Base-by-base conservation (phyloP, 1,140 invertebrate species). In the Hormaphis cornu region DNA sequence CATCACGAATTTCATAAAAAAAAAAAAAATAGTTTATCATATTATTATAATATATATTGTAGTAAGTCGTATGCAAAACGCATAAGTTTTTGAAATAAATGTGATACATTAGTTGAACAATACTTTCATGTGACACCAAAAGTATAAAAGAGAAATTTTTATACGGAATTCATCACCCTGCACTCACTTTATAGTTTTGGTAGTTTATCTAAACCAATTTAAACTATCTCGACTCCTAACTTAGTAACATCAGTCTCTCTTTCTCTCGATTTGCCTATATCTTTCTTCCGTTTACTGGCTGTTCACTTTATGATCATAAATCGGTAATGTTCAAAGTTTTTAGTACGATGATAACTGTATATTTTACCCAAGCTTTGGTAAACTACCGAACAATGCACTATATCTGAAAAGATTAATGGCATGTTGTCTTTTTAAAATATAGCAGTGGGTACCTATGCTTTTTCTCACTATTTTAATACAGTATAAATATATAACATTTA, bases 271-370 rank as follows among this genome's bases (percentile, higher is more conserved):
- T 37, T 69, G 3, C 22, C 5, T 46, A 7, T 4, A n/a, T 33
- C 44, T 35, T n/a, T 53, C 26, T 35, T 18, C 50, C 18, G 12
- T 14, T 69, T 40, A 24, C 30, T 52, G 28, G 16, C 12, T 50
- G 28, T 33, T 69, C 61, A 40, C 35, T 56, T 18, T 28, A 61
- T 61, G 42, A 35, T 44, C 58, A 61, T 61, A 61, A 44, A 61
- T 61, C 46, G 61, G 50, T 66, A 66, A 66, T 66, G 61, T 48
- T 48, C 18, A 66, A 66, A 66, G 44, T 66, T 66, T 66, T 33
- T 48, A 30, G 54, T 58, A 40, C 20, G 22, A 20, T 24, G 35
- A 58, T 40, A 46, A 37, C 35, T 24, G 58, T 63, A 63, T n/a
- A n/a, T 63, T 63, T 63, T 40, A 63, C 46, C 58, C 58, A n/a